Conservation (phyloP, 2,797 vertebrate genomes). For the Okamejei kenojei region DNA sequence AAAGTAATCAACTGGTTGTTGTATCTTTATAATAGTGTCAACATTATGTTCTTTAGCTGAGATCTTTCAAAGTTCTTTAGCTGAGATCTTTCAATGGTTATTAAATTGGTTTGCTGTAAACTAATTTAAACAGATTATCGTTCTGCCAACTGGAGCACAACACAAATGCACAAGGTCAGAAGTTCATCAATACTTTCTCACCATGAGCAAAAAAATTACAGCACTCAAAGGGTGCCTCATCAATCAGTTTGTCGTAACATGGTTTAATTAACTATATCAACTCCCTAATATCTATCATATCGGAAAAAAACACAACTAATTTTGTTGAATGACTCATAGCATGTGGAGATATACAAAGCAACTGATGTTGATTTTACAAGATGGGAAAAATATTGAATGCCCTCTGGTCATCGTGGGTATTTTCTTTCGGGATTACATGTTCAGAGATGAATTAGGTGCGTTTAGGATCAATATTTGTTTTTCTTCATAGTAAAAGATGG, state of each 20-base stretch:
- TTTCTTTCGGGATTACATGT: constrained; percentile 86
- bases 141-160: not conserved
- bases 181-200: not conserved
- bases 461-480: constrained; percentile 87
- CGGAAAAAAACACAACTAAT: constrained; percentile 46
- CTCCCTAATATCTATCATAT: constrained; percentile 43
- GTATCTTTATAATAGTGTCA: not conserved
- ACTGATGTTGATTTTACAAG: constrained; percentile 75
- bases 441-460: constrained; percentile 92
- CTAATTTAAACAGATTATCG: constrained; percentile 2
- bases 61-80: not conserved
- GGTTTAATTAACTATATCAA: constrained; percentile 56
- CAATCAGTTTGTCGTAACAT: constrained; percentile 49
- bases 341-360: constrained; percentile 65
- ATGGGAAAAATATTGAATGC: constrained; percentile 94
- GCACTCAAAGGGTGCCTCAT: constrained; percentile 44
- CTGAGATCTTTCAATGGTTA: not conserved
- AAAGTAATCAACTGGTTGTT: not conserved
- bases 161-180: not conserved
- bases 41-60: not conserved
- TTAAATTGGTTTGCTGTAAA: constrained; percentile 2
- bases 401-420: constrained; percentile 83
- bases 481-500: constrained; percentile 83
- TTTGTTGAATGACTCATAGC: constrained; percentile 56
- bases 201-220: not conserved